phyloP scores from a whole-genome alignment of 2,797 vertebrate species.

The Neoniphon sammara region DNA sequence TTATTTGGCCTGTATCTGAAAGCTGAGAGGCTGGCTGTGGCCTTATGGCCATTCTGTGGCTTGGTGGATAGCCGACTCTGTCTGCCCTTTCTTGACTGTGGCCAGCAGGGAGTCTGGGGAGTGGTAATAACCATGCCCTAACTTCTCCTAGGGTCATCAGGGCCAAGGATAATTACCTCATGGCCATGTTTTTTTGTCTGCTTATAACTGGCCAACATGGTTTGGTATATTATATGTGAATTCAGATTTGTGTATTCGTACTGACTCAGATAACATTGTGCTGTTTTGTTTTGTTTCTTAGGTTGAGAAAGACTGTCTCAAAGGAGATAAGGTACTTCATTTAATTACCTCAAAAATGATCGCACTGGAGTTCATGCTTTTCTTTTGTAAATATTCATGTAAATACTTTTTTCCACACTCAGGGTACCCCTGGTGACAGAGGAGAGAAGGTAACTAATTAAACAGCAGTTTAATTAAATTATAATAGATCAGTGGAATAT shows the following conservation, averaged over 20 bases:
- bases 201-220: constrained; percentile 27
- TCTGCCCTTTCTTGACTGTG: constrained; percentile 68
- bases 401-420: constrained; percentile 24
- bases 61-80: constrained; percentile 51
- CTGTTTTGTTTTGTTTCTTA: constrained; percentile 52
- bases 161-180: constrained; percentile 66
- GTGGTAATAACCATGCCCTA: constrained; percentile 57
- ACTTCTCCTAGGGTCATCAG: constrained; percentile 53
- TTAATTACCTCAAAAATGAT: constrained; percentile 4
- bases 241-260: constrained; percentile 2
- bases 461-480: constrained; percentile 15
- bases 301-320: constrained; percentile 68
- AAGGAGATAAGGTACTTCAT: constrained; percentile 79
- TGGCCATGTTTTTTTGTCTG: constrained; percentile 43
- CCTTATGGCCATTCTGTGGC: constrained; percentile 58
- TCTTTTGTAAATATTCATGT: constrained; percentile 26
- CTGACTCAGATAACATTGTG: constrained; percentile 19
- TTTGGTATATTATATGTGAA: constrained; percentile 4
- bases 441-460: constrained; percentile 75
- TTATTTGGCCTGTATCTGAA: constrained; percentile 73
- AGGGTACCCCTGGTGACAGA: constrained; percentile 71
- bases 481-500: constrained; percentile 9
- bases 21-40: constrained; percentile 64
- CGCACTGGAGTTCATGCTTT: constrained; percentile 7
- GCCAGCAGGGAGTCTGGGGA: constrained; percentile 64